Base-by-base conservation (phyloP, 2,888 invertebrate genomes). In the Phasia obesa region DNA sequence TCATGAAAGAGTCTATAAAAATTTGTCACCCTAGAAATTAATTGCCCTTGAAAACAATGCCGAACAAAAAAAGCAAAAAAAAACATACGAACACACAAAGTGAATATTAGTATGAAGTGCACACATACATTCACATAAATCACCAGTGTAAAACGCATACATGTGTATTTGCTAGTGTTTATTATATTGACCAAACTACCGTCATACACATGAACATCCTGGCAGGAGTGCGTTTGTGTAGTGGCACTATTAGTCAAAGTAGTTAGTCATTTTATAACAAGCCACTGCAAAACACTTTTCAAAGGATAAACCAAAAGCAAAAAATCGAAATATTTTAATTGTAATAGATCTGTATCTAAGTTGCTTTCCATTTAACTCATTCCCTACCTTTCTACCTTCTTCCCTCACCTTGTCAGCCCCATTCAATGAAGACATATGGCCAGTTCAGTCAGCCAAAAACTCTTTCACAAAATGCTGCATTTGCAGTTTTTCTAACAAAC, bases 1-100 rank as follows among this genome's bases (percentile, higher is more conserved):
- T 69, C 53, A 73, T 71, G 47, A 85, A 70, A 85, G 57, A 64
- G 87, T 87, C 88, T 86, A 89, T 88, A 89, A 88, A 88, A 89
- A 89, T 90, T 89, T 90, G 90, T 89, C 88, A 90, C 88, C 88
- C 88, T 87, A 88, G 87, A 90, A 90, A 90, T 91, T 90, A 91
- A 90, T 90, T 89, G 88, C 88, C 89, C 91, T 88, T 90, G 89
- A 90, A 90, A 86, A 70, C 51, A 79, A 75, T 64, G 35, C 35
- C 11, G 11, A 35, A 49, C n/a, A 9, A 17, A 47, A 82, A 69
- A 67, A 59, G 27, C 65, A 69, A 77, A 67, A 53, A 69, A 70
- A 57, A 84, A 49, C 65, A 17, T 17, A 31, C 31, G 9, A 2
- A 19, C 23, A 31, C 27, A 51, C 35, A n/a, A 67, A 44, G 23